Evolutionary conservation across 2,888 invertebrate species (phyloP), one percentile per base, ranked within the genome.

Genomic region (Hirtodrosophila cameraria): DNA sequence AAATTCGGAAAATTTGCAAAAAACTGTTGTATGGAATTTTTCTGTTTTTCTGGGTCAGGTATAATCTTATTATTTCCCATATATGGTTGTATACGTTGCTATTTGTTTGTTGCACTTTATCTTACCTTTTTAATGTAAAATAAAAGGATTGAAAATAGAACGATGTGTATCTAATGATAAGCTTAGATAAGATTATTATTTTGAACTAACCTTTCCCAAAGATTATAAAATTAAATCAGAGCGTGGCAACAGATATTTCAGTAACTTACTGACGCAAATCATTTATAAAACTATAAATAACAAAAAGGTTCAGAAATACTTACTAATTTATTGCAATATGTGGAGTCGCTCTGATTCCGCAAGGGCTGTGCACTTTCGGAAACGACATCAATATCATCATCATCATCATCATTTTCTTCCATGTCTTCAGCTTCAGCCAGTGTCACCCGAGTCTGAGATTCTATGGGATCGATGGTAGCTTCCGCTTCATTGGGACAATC

Each of bases 341-440:
- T 73, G 13, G 30, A 45, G 9, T 13, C 38, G 8, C 70, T 83
- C 3, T 58, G 66, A 33, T 84, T 87, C 1, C 80, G 74, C 30
- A 89, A 42, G 9, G 86, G 83, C 23, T 85, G 78, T 45, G 88
- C 85, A 2, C 86, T 88, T 12, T 82, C 80, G 11, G 71, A 41
- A 1, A 71, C 85, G 3, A 85, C 88, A 67, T 91, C 90, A 16
- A 88, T 88, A 4, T 90, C 88, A 9, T 89, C 90, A 1, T 91
- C 90, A 16, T 88, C 88, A 4, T 90, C 88, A 9, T 89, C 90
- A 1, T 89, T 90, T 16, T 89, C 69, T 3, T 63, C 89, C 9
- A 30, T 11, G 3, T 55, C 57, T 33, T 68, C 68, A 0, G 23
- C 1, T 12, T 58, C 73, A 18, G 11, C 11, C 9, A 15, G 13